A percentile compares a stretch with the other conserved stretches of the same genome.
Conservation (phyloP, 2,113 vertebrate species). For the Paedocypris sp. region DNA sequence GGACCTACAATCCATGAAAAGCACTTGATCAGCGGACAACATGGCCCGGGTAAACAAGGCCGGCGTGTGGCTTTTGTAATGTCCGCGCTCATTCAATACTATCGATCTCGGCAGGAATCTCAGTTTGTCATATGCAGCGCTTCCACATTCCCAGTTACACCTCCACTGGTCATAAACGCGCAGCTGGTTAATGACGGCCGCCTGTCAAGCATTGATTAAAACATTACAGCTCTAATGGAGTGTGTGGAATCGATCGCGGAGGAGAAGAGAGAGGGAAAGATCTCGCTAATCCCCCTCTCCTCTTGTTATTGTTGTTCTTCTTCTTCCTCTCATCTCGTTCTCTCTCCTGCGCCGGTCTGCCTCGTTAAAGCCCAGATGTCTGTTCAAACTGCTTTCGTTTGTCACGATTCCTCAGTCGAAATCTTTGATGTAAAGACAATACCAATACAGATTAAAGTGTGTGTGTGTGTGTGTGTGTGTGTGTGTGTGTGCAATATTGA, state of each 20-base stretch:
- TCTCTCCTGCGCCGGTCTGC: no score
- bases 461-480: no score
- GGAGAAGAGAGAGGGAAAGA: background rate
- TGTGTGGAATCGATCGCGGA: conserved; percentile 34
- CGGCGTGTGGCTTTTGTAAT: conserved; percentile 38
- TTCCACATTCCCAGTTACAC: conserved; percentile 42
- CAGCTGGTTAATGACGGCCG: conserved; percentile 34
- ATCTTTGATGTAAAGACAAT: no score
- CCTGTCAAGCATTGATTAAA: conserved; percentile 46
- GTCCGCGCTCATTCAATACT: conserved; percentile 35
- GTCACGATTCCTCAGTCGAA: no score
- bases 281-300: background rate
- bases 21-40: conserved; percentile 3
- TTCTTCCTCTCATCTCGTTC: background rate
- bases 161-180: conserved; percentile 38
- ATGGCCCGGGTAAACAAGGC: conserved; percentile 13
- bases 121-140: conserved; percentile 39
- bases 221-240: conserved; percentile 45
- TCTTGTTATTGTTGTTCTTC: no score
- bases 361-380: no score
- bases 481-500: no score
- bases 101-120: conserved; percentile 33
- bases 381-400: no score
- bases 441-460: no score
- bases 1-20: background rate